Conservation (phyloP, 2,888 invertebrate species). For the Spisula solida region DNA sequence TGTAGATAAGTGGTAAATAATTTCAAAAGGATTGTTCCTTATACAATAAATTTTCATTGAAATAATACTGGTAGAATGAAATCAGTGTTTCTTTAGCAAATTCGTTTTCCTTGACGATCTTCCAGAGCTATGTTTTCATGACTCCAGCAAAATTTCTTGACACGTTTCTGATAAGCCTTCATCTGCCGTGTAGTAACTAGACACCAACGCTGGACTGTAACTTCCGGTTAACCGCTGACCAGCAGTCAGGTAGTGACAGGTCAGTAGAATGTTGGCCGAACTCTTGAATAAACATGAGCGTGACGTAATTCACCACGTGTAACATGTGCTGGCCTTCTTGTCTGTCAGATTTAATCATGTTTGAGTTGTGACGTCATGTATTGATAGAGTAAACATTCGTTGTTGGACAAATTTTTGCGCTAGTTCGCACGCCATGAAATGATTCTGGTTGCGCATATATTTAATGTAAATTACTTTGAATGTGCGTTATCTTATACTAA, state of each 20-base stretch:
- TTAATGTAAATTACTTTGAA: no score
- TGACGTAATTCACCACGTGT: conserved; percentile 52
- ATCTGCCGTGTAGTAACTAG: conserved; percentile 15
- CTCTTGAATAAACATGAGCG: conserved; percentile 47
- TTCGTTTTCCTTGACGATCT: no score
- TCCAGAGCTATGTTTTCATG: no score
- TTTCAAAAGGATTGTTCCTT: no score
- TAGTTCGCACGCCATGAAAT: no score
- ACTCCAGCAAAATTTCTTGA: not conserved
- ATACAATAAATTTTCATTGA: no score
- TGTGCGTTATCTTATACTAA: no score
- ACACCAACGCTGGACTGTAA: not conserved
- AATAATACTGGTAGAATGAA: no score
- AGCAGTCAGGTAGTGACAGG: conserved; percentile 28
- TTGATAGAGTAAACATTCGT: not conserved
- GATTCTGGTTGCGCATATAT: no score
- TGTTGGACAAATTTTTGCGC: no score
- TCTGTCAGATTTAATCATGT: conserved; percentile 51
- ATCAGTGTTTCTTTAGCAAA: no score
- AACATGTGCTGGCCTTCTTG: conserved; percentile 15
- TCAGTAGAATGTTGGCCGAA: conserved; percentile 25
- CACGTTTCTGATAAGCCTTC: conserved; percentile 31
- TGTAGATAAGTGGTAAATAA: no score
- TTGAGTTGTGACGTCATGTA: conserved; percentile 30
- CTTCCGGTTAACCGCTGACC: conserved; percentile 5